Percentiles rank a stretch among this genome's conserved stretches.
phyloP scores from a whole-genome alignment of 2,113 vertebrate species.

The Gnathonemus longibarbis region DNA sequence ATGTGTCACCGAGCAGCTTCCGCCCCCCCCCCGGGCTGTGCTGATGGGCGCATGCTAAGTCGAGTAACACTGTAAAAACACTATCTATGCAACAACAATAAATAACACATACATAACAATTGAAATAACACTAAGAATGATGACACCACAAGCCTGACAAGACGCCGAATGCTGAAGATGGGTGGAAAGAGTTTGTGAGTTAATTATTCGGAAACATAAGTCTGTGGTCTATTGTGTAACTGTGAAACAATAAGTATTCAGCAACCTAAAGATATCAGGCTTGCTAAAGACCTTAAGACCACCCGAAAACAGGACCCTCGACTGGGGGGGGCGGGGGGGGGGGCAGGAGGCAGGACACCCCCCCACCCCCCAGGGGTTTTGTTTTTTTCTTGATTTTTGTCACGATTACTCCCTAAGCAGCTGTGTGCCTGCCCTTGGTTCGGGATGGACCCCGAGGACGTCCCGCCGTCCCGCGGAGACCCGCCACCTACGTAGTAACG shows the following conservation, averaged over 20 bases:
- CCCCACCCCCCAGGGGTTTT: neutral
- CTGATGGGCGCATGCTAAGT: neutral
- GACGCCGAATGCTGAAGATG: neutral
- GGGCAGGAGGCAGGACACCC: neutral
- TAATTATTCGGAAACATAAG: neutral
- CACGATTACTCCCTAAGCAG: neutral
- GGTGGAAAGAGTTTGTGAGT: neutral
- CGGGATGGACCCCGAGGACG: neutral
- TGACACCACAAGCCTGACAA: neutral
- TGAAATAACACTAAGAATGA: neutral
- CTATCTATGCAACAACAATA: neutral
- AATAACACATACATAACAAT: no score
- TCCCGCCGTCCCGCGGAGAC: neutral
- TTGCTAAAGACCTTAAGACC: neutral
- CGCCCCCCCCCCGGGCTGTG: neutral
- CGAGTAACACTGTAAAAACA: neutral
- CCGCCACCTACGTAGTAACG: constrained; percentile 70
- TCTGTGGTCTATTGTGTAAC: neutral
- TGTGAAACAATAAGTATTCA: neutral
- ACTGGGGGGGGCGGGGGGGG: no score
- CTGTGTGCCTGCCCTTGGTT: neutral
- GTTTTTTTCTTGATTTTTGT: neutral
- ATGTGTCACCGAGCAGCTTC: neutral
- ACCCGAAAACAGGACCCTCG: neutral
- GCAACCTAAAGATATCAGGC: neutral